These are phyloP conservation scores for Apis dorsata DNA, from an alignment of 1,140 invertebrate genomes.

Conservation along the genomic window DNA sequence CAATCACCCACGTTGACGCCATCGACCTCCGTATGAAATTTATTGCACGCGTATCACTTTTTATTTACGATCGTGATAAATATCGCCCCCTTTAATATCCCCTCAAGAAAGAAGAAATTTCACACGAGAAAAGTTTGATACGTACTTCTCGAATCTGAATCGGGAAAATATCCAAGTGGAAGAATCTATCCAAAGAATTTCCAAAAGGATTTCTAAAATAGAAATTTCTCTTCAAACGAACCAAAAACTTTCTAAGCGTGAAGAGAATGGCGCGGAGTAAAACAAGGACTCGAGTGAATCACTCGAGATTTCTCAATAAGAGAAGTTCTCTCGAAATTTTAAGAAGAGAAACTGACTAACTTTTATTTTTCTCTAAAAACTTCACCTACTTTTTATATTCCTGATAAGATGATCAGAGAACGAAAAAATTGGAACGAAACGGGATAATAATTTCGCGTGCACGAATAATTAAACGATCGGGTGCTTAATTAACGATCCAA, in stretches of 20 bases:
- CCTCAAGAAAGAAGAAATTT: not conserved
- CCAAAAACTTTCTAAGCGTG: too few relatives aligned
- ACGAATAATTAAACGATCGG: not conserved
- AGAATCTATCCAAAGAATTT: too few relatives aligned
- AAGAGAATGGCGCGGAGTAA: too few relatives aligned
- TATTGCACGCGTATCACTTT: not conserved
- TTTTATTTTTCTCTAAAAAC: too few relatives aligned
- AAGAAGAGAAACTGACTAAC: too few relatives aligned
- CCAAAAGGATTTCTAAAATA: too few relatives aligned
- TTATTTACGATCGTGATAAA: not conserved
- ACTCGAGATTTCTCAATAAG: too few relatives aligned
- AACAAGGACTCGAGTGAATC: not conserved
- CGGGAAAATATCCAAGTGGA: not conserved
- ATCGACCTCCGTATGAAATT: not conserved
- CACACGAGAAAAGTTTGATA: not conserved
- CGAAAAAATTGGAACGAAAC: not conserved
- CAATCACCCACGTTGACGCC: not conserved
- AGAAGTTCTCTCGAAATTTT: too few relatives aligned
- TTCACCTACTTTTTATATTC: too few relatives aligned
- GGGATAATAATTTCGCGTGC: not conserved
- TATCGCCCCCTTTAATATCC: not conserved
- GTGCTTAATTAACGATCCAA: not conserved
- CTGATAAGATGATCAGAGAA: not conserved
- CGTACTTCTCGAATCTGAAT: not conserved
- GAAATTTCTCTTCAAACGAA: too few relatives aligned